Evolutionary conservation across 2,888 invertebrate species (phyloP).

Genomic region (Ochropleura plecta): DNA sequence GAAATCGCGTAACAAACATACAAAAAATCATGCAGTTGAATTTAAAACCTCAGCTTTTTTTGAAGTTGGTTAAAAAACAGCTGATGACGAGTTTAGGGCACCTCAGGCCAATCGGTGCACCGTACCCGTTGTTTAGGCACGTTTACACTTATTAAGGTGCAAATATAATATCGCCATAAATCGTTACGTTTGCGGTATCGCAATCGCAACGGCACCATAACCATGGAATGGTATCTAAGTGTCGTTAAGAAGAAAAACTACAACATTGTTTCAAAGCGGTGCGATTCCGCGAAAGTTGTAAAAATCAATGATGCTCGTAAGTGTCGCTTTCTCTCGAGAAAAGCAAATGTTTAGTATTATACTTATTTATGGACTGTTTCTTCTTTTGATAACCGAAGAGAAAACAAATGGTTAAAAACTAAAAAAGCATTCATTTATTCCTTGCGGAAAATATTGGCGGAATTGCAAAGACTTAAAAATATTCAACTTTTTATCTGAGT

Average conservation of each 20-base stretch:
- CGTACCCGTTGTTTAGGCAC: not conserved
- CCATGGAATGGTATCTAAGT: conserved; percentile 3
- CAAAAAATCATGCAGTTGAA: too few species aligned
- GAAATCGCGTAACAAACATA: too few species aligned
- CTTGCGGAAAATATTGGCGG: not conserved
- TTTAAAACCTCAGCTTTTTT: too few species aligned
- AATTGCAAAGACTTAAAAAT: not conserved
- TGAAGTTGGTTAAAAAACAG: not conserved
- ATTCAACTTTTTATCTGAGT: not conserved
- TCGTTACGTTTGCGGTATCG: not conserved
- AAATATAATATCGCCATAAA: not conserved
- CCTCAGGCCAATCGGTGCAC: not conserved
- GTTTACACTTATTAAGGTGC: not conserved
- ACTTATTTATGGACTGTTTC: conserved; percentile 21
- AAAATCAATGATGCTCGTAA: conserved; percentile 58
- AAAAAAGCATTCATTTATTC: not conserved
- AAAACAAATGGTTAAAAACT: not conserved
- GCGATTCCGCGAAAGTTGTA: conserved; percentile 47
- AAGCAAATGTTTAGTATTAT: conserved; percentile 10
- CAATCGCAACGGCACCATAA: conserved; percentile 11
- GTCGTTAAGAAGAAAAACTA: conserved; percentile 10
- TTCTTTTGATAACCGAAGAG: not conserved
- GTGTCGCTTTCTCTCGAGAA: conserved; percentile 27
- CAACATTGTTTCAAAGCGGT: conserved; percentile 1
- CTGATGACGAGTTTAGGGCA: too few species aligned